Evolutionary conservation across 2,797 vertebrate genomes (phyloP).

Genomic region (Picus viridis): DNA sequence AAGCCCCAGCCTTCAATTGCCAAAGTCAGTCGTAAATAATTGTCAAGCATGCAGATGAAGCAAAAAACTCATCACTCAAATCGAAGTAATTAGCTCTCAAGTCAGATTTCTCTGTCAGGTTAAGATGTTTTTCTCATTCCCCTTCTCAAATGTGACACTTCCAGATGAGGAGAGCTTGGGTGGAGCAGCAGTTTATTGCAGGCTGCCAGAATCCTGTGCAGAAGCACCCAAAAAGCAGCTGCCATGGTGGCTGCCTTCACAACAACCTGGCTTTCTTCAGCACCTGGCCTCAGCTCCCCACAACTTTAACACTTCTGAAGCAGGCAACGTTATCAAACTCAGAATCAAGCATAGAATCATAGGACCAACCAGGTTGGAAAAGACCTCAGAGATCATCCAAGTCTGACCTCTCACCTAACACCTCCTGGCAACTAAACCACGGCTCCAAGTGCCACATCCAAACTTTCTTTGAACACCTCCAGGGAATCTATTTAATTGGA

Average conservation of each 20-base stretch:
- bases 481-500: no score
- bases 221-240: not conserved
- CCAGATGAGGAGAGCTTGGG: slow-evolving; percentile 56
- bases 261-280: not conserved
- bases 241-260: not conserved
- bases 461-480: no score
- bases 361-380: no score
- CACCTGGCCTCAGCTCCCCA: not conserved
- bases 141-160: slow-evolving; percentile 41
- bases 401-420: no score
- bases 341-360: no score
- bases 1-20: slow-evolving; percentile 71
- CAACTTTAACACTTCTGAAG: not conserved
- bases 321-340: not conserved
- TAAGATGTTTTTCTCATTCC: slow-evolving; percentile 47
- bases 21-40: slow-evolving; percentile 69
- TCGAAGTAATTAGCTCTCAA: slow-evolving; percentile 73
- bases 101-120: slow-evolving; percentile 67
- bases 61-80: slow-evolving; percentile 63
- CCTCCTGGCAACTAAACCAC: no score
- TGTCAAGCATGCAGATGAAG: slow-evolving; percentile 70
- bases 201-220: slow-evolving; percentile 2
- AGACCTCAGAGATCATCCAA: no score
- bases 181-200: not conserved
- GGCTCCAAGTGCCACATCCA: no score